Conservation (phyloP, 2,113 vertebrate species). For the Suricata suricatta region DNA sequence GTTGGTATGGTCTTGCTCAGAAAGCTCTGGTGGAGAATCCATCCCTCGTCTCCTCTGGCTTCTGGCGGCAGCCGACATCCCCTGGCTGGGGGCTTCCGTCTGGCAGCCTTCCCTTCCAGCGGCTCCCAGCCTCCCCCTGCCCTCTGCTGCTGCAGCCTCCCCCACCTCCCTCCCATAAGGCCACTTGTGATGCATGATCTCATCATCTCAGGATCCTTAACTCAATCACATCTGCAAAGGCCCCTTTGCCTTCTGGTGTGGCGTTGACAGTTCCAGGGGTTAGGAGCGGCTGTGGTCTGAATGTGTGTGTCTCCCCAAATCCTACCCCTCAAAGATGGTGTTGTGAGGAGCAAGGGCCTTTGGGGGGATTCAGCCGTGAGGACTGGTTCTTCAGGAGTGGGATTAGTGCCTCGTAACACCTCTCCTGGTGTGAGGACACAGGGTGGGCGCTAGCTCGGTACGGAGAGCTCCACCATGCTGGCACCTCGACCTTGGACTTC, state of each 20-base stretch:
- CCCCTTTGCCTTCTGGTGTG: background rate
- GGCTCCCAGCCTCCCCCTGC: background rate
- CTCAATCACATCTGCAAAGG: background rate
- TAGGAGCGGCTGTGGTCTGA: too few relatives aligned
- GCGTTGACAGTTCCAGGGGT: too few relatives aligned
- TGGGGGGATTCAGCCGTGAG: background rate
- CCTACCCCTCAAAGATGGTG: background rate
- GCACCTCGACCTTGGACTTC: background rate
- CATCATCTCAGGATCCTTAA: too few relatives aligned
- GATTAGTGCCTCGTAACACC: background rate
- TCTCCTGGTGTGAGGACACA: background rate
- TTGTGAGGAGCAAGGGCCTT: background rate
- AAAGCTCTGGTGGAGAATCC: rapidly evolving
- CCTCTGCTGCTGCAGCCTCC: background rate
- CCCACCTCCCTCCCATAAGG: background rate
- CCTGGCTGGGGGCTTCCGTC: background rate
- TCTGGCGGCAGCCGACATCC: background rate
- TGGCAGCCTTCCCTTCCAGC: rapidly evolving
- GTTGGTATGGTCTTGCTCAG: rapidly evolving
- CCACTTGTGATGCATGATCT: background rate
- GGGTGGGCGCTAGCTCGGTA: rapidly evolving
- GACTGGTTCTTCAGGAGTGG: background rate
- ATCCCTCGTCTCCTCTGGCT: rapidly evolving
- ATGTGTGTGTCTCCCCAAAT: background rate
- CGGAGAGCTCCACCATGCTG: rapidly evolving